phyloP scores from a whole-genome alignment of 2,113 vertebrate species.

The Herpetotheres cachinnans region DNA sequence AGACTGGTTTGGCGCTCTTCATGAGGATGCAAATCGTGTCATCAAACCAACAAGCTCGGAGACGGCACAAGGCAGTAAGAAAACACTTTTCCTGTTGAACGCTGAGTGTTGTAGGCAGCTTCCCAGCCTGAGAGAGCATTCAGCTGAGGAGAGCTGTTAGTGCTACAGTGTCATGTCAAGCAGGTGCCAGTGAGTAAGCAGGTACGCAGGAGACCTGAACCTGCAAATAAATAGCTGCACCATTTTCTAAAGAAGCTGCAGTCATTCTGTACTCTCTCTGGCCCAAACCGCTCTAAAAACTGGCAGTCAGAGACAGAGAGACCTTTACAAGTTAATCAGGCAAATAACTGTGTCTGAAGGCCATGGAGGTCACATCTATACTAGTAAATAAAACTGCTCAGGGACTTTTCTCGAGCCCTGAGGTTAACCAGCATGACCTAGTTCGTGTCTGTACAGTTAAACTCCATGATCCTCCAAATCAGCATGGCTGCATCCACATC shows the following conservation, averaged over 20 bases:
- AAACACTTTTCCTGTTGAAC: background rate
- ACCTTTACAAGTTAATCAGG: background rate
- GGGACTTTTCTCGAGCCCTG: background rate
- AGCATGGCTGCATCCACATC: accelerated
- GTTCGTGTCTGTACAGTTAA: background rate
- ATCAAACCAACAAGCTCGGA: slow-evolving; percentile 86
- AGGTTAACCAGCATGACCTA: background rate
- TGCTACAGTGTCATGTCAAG: background rate
- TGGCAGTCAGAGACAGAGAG: background rate
- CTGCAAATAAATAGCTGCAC: background rate
- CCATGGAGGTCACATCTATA: background rate
- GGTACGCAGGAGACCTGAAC: background rate
- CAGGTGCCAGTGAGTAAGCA: background rate
- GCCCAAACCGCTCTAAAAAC: background rate
- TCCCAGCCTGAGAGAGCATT: background rate
- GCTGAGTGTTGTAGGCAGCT: background rate
- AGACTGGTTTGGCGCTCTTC: slow-evolving; percentile 93
- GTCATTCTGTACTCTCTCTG: background rate
- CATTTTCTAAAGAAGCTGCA: background rate
- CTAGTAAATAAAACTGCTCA: background rate
- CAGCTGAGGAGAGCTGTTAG: background rate
- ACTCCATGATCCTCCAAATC: background rate
- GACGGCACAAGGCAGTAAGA: slow-evolving; percentile 86
- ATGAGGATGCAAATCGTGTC: slow-evolving; percentile 90
- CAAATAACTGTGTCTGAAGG: background rate